phyloP scores from a whole-genome alignment of 2,888 invertebrate species.

The Penaeus monodon region DNA sequence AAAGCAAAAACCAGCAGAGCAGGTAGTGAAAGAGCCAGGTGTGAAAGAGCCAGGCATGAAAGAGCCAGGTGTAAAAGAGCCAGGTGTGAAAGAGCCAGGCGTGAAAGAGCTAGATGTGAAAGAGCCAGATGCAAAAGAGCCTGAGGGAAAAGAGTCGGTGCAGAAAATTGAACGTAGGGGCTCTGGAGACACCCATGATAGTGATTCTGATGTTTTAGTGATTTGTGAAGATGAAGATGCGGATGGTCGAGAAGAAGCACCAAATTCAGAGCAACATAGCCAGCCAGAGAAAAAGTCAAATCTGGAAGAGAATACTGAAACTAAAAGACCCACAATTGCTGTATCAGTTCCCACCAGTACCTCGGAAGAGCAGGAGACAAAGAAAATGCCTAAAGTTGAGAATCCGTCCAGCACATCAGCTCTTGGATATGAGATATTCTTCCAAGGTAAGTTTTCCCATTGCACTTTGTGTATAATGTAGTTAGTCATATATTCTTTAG shows the following conservation, averaged over 20 bases:
- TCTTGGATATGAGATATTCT: conserved; percentile 16
- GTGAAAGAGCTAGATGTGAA: too few relatives aligned
- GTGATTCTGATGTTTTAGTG: conserved; percentile 49
- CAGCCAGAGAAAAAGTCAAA: too few relatives aligned
- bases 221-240: conserved; percentile 54
- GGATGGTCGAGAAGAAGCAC: neutral
- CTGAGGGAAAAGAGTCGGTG: conserved; percentile 4
- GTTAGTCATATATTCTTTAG: too few relatives aligned
- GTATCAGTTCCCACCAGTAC: neutral
- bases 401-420: conserved; percentile 46
- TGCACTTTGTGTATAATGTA: too few relatives aligned
- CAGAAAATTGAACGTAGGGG: neutral
- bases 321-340: neutral
- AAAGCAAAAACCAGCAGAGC: neutral
- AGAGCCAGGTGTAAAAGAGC: neutral
- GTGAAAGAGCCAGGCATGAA: neutral
- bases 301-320: neutral
- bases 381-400: conserved; percentile 46
- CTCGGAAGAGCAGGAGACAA: neutral
- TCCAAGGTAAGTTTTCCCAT: too few relatives aligned
- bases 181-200: conserved; percentile 12
- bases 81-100: neutral
- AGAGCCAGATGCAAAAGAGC: neutral
- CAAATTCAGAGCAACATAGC: neutral
- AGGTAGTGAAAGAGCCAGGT: too few relatives aligned